Evolutionary conservation across 2,113 vertebrate genomes (phyloP).

Genomic region (Carassius carassius): DNA sequence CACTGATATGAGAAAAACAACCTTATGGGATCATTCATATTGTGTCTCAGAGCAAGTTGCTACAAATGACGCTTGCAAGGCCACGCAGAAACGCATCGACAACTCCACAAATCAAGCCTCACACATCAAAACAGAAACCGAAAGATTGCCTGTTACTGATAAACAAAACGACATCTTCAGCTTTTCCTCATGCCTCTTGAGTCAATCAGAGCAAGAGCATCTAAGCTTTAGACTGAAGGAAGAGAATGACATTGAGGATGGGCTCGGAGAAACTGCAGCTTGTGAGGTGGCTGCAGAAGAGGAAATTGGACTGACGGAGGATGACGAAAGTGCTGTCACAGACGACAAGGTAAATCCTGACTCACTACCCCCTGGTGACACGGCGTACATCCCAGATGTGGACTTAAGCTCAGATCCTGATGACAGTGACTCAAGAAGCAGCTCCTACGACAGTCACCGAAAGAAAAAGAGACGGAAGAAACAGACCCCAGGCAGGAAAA

Average conservation of each 20-base stretch:
- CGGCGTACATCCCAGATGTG: background rate
- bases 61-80: background rate
- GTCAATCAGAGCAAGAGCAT: background rate
- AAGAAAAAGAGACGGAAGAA: background rate
- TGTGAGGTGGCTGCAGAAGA: conserved; percentile 29
- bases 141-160: background rate
- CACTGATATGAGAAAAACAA: background rate
- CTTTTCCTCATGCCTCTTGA: background rate
- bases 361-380: conserved; percentile 3
- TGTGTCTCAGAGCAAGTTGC: background rate
- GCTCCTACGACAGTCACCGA: background rate
- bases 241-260: background rate
- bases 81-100: background rate
- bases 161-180: background rate
- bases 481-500: background rate
- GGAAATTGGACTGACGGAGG: background rate
- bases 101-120: background rate
- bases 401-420: conserved; percentile 40
- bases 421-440: conserved; percentile 31
- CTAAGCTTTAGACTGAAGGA: background rate
- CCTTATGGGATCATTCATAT: conserved; percentile 31
- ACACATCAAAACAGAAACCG: background rate
- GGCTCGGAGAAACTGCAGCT: conserved; percentile 10
- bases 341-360: background rate
- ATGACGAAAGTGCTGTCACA: conserved; percentile 21